Evolutionary conservation across 2,113 vertebrate genomes (phyloP).

Genomic region (Halcyon malimbica): DNA sequence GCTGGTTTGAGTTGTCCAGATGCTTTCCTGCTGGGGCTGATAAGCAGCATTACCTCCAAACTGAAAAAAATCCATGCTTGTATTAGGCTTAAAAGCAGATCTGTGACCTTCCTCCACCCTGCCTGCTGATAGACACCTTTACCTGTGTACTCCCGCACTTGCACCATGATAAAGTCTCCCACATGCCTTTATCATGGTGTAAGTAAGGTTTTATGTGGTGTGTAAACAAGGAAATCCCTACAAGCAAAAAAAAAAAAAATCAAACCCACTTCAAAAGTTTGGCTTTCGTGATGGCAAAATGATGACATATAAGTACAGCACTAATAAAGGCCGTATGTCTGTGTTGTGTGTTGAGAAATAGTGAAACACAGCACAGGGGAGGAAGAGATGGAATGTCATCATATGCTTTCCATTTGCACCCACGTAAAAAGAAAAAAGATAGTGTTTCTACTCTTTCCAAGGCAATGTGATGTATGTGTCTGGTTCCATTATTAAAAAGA

Average conservation of each 20-base stretch:
- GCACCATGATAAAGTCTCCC: neutral
- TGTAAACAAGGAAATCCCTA: slow-evolving; percentile 47
- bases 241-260: neutral
- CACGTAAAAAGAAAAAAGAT: neutral
- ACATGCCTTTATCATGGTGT: neutral
- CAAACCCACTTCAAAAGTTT: neutral
- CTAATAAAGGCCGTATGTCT: neutral
- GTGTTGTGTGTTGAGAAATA: neutral
- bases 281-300: neutral
- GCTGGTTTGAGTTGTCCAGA: neutral
- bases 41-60: neutral
- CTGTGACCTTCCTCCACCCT: neutral
- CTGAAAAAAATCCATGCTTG: rapidly evolving
- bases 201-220: neutral
- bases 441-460: slow-evolving; percentile 26
- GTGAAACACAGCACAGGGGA: slow-evolving; percentile 5
- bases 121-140: neutral
- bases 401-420: slow-evolving; percentile 31
- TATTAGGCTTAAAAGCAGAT: neutral
- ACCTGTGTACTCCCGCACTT: neutral
- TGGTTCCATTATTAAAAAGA: slow-evolving; percentile 43
- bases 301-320: neutral
- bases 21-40: neutral
- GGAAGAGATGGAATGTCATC: slow-evolving; percentile 4
- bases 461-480: slow-evolving; percentile 37